A percentile compares a stretch with the other conserved stretches of the same genome.
These are phyloP conservation scores for Stenotaenia linearis DNA, from an alignment of 2,888 invertebrate genomes.

Conservation along the genomic window DNA sequence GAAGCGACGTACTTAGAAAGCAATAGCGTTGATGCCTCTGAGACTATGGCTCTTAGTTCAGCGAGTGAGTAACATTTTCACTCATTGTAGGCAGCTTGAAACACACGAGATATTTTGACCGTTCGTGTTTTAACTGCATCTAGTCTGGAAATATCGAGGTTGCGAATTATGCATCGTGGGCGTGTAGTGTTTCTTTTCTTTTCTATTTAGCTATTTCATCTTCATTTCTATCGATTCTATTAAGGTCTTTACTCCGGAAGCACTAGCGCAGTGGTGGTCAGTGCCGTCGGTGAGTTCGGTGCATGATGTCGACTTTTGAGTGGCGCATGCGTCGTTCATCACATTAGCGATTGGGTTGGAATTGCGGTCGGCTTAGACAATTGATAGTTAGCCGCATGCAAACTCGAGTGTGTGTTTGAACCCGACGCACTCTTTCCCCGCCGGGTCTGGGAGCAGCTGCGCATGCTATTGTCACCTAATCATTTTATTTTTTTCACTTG, in stretches of 20 bases:
- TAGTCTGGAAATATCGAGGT: neutral
- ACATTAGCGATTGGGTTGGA: neutral
- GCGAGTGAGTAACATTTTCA: slow-evolving; percentile 46
- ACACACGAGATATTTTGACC: neutral
- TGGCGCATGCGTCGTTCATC: slow-evolving; percentile 26
- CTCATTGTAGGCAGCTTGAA: neutral
- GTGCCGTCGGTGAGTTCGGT: slow-evolving; percentile 37
- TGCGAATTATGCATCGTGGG: neutral
- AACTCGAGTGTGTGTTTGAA: slow-evolving; percentile 7
- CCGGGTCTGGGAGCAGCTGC: slow-evolving; percentile 35
- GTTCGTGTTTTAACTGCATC: neutral
- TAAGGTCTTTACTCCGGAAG: slow-evolving; percentile 38
- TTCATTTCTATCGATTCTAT: slow-evolving; percentile 31
- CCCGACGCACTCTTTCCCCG: slow-evolving; percentile 20
- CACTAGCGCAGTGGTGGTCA: slow-evolving; percentile 37
- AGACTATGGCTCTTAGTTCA: slow-evolving; percentile 46
- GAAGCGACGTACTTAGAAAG: slow-evolving; percentile 46
- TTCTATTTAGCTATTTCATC: slow-evolving; percentile 17
- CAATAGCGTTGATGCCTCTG: slow-evolving; percentile 47
- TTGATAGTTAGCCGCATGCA: slow-evolving; percentile 16
- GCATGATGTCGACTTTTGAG: slow-evolving; percentile 17
- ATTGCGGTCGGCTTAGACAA: neutral
- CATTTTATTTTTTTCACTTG: slow-evolving; percentile 19
- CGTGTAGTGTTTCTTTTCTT: slow-evolving; percentile 8
- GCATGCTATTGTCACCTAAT: neutral